Conservation (phyloP, 2,797 vertebrate species). For the Scolopax rusticola region DNA sequence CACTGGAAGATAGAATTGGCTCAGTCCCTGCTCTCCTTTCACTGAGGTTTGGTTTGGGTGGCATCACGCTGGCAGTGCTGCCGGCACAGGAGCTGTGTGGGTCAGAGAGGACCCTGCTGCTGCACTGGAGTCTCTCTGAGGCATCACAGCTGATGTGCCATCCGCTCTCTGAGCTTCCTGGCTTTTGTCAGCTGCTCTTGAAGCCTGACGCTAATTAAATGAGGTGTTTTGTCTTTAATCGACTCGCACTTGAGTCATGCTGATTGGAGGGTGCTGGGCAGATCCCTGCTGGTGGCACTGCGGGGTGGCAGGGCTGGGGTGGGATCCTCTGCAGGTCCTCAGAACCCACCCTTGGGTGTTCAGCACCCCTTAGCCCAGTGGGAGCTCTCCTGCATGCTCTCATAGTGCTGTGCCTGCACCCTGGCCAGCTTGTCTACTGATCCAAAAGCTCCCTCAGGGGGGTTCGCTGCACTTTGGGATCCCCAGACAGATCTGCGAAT, state of each 20-base stretch:
- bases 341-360: not conserved
- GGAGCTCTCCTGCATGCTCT: not conserved
- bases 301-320: rapidly evolving
- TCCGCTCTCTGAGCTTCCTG: not conserved
- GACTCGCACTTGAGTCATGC: not conserved
- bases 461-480: not conserved
- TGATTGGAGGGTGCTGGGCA: not conserved
- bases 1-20: not conserved
- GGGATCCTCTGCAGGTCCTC: not conserved
- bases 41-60: not conserved
- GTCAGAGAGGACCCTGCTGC: not conserved
- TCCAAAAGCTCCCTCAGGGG: not conserved
- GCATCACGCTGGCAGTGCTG: not conserved
- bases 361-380: not conserved
- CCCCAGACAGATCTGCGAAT: not conserved
- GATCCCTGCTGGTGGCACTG: not conserved
- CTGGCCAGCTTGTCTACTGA: not conserved
- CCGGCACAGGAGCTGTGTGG: not conserved
- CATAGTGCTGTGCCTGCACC: not conserved
- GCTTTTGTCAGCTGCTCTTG: constrained; percentile 39
- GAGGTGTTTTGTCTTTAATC: constrained; percentile 21
- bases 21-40: not conserved
- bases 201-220: constrained; percentile 38
- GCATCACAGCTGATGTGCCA: not conserved
- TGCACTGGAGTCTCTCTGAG: not conserved